Percentiles rank a stretch among this genome's conserved stretches.
Evolutionary conservation across 2,113 vertebrate species (phyloP).

Genomic region (Clarias macrocephalus): DNA sequence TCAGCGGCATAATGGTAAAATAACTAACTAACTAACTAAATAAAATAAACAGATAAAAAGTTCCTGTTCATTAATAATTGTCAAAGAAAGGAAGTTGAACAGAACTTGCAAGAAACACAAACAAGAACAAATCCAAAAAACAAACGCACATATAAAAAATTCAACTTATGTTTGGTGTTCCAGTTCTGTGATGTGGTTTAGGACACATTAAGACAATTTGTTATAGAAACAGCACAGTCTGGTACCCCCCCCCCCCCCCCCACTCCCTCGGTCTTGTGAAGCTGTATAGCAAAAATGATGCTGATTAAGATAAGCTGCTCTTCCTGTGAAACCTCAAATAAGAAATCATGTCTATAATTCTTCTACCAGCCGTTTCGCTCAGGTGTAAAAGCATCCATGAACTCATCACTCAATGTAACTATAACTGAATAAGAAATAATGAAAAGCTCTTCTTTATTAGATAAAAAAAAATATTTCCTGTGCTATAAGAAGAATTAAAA

Average conservation of each 20-base stretch:
- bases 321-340: neutral
- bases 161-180: neutral
- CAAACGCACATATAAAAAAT: neutral
- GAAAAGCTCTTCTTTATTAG: too few relatives aligned
- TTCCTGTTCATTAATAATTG: neutral
- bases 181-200: neutral
- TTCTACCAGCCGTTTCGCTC: neutral
- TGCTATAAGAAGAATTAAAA: too few relatives aligned
- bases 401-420: too few relatives aligned
- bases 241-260: too few relatives aligned
- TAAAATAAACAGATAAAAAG: neutral
- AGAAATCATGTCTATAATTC: neutral
- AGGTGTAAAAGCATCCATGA: too few relatives aligned
- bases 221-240: too few relatives aligned
- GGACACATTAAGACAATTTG: neutral
- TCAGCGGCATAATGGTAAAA: conserved; percentile 68
- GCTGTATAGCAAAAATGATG: neutral
- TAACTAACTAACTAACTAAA: too few relatives aligned
- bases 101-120: too few relatives aligned
- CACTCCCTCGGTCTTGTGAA: neutral
- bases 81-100: neutral
- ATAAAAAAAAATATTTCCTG: too few relatives aligned
- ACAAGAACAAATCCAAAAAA: neutral
- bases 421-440: too few relatives aligned
- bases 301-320: neutral